Conservation (phyloP, 2,888 invertebrate species). For the Netelia melanura region DNA sequence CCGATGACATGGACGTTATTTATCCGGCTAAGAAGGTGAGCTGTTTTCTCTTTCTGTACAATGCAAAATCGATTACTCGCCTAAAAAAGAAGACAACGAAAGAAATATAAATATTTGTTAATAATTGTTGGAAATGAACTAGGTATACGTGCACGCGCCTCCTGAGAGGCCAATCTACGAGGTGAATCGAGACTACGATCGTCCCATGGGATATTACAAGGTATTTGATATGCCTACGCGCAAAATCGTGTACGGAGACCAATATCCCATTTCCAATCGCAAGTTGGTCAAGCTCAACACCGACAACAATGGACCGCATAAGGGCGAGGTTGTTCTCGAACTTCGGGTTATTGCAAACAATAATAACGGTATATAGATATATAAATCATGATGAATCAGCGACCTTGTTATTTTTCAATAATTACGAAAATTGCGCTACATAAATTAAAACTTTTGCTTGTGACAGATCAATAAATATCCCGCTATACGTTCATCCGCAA, state of each 20-base stretch:
- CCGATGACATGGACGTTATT: slow-evolving; percentile 51
- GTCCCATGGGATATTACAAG: slow-evolving; percentile 74
- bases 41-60: not conserved
- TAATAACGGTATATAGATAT: slow-evolving; percentile 51
- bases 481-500: not conserved
- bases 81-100: not conserved
- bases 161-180: slow-evolving; percentile 73
- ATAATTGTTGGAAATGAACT: slow-evolving; percentile 12
- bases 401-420: slow-evolving; percentile 2
- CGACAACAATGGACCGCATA: slow-evolving; percentile 72
- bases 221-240: slow-evolving; percentile 73
- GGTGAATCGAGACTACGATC: slow-evolving; percentile 72
- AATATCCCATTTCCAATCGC: slow-evolving; percentile 71
- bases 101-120: not conserved
- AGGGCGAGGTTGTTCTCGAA: slow-evolving; percentile 80
- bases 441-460: not conserved
- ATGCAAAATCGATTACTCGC: not conserved
- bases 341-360: slow-evolving; percentile 81
- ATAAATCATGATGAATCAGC: not conserved
- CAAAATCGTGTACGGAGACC: slow-evolving; percentile 72
- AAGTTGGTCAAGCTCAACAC: slow-evolving; percentile 75
- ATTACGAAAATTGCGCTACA: not conserved
- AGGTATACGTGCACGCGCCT: slow-evolving; percentile 65
- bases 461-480: slow-evolving; percentile 2
- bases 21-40: slow-evolving; percentile 68